Evolutionary conservation across 2,113 vertebrate genomes (phyloP).

Genomic region (Hyperoodon ampullatus): DNA sequence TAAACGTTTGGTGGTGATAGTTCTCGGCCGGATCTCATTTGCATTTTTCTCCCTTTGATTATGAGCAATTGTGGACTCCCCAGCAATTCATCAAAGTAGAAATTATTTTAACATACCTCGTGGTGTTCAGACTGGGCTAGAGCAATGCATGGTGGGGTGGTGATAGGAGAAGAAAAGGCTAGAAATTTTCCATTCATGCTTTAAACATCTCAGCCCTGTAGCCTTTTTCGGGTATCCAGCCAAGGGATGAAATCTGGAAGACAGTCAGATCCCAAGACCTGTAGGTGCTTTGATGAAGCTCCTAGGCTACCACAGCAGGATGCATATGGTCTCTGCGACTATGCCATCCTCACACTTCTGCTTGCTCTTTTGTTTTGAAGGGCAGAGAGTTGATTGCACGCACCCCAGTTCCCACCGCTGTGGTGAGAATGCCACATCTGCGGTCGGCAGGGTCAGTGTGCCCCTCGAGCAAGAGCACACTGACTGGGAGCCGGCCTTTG

Average conservation of each 20-base stretch:
- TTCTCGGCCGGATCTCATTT: conserved; percentile 87
- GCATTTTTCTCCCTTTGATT: conserved; percentile 86
- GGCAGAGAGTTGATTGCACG: conserved; percentile 58
- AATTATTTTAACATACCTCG: conserved; percentile 86
- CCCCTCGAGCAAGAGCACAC: conserved; percentile 21
- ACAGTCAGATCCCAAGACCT: conserved; percentile 50
- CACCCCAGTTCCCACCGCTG: conserved; percentile 9
- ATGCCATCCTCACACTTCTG: not conserved
- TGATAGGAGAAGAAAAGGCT: not conserved
- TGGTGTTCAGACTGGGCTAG: conserved; percentile 67
- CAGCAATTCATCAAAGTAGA: conserved; percentile 85
- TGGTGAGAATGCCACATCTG: conserved; percentile 18
- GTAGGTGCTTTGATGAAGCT: conserved; percentile 69
- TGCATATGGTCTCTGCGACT: conserved; percentile 54
- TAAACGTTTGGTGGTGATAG: conserved; percentile 83
- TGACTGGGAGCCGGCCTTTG: not conserved
- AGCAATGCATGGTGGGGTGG: conserved; percentile 24
- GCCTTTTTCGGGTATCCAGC: conserved; percentile 51
- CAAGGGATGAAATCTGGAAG: conserved; percentile 74
- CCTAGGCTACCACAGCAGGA: conserved; percentile 59
- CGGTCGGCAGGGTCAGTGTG: conserved; percentile 24
- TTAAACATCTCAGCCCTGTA: conserved; percentile 58
- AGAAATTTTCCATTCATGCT: conserved; percentile 54
- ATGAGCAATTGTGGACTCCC: conserved; percentile 83
- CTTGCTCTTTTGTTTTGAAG: conserved; percentile 63